Evolutionary conservation across 1,140 invertebrate species (phyloP), one percentile per base, ranked within the genome.

Genomic region (Drosophila ficusphila): DNA sequence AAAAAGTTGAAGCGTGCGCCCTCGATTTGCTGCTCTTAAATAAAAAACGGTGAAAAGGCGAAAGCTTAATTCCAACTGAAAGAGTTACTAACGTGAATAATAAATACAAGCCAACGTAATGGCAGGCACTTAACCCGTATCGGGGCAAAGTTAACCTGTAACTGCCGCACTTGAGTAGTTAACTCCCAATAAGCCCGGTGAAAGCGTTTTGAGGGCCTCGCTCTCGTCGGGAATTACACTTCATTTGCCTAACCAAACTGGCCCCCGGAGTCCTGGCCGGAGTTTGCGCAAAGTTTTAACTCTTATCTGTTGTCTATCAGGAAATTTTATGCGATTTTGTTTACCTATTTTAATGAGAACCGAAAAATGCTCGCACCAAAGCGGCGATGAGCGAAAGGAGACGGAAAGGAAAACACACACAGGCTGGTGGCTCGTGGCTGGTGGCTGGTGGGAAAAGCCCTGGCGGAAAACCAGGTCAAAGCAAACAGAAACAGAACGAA

Each of bases 271-370:
- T 27, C 46, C 52, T 14, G 53, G 19, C 47, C 31, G 67, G 57
- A 70, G 82, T 88, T 77, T 81, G 62, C 58, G n/a, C 47, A 86
- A 86, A 86, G 81, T 88, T 86, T 88, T 74, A 86, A 77, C 77
- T 69, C 67, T 88, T 88, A 86, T 86, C 81, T 86, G 82, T 81
- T 86, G 81, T 86, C 82, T 81, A 86, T 86, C 82, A 77, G 81
- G 58, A 88, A 81, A 86, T 86, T 81, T 86, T 76, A 86, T 86
- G 82, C 81, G 62, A 86, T 88, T 86, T 81, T 86, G 81, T 86
- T 86, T 86, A 86, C 81, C 81, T 88, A 86, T 88, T 86, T 86
- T 86, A 86, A 86, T 86, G 81, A 86, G 81, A 77, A 62, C 68
- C 82, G 58, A 88, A 85, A 86, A 85, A 85, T 73, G 76, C 68